phyloP scores from a whole-genome alignment of 2,113 vertebrate genomes.

The Tetrax tetrax region DNA sequence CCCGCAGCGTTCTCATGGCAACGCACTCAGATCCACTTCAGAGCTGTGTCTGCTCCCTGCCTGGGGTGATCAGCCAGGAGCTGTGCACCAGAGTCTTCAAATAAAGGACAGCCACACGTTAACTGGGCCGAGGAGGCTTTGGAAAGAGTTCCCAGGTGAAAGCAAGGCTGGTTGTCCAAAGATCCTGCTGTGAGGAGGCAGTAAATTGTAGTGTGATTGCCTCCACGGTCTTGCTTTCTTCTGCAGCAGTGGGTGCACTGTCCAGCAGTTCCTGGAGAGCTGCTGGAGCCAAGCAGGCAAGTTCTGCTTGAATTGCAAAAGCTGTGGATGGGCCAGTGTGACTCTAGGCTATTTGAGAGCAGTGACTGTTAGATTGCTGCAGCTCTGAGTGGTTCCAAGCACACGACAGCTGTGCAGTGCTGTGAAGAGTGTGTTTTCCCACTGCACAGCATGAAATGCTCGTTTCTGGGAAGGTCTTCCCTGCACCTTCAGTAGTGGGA shows the following conservation, averaged over 20 bases:
- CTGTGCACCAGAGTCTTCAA: not conserved
- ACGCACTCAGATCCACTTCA: rapidly evolving
- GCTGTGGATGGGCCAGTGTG: not conserved
- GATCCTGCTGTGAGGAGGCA: not conserved
- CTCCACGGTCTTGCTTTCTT: not conserved
- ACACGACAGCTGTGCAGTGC: not conserved
- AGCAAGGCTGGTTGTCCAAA: not conserved
- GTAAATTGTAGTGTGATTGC: not conserved
- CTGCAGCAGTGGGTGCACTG: rapidly evolving
- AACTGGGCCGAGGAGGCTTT: not conserved
- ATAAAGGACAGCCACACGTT: rapidly evolving
- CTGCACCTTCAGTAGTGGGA: no score
- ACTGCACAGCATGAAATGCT: rapidly evolving
- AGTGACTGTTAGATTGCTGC: not conserved
- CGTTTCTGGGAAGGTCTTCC: not conserved
- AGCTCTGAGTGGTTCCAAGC: not conserved
- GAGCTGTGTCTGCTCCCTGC: not conserved
- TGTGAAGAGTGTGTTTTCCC: not conserved
- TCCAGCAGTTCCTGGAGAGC: conserved; percentile 1
- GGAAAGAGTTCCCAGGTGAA: not conserved
- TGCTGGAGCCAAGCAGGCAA: not conserved
- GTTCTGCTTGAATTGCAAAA: not conserved
- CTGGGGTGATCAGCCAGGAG: not conserved
- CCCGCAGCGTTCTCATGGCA: not conserved
- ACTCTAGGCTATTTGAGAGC: not conserved